Evolutionary conservation across 2,797 vertebrate species (phyloP), one percentile per base, ranked within the genome.

Genomic region (Sebastes minor): DNA sequence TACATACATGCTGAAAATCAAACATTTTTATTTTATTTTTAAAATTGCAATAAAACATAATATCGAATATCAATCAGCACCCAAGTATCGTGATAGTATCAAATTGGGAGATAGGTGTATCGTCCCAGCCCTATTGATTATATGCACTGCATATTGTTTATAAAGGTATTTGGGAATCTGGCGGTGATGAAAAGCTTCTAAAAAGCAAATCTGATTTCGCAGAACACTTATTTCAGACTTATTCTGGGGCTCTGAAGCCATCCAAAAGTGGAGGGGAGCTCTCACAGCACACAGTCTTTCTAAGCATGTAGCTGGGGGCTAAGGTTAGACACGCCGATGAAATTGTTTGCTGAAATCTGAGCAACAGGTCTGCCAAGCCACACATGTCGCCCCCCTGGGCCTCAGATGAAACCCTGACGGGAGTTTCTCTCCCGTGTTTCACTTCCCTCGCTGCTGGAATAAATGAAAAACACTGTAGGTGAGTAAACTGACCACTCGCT

Each of bases 361-460:
- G 25, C 70, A 74, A 72, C 6, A 46, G 27, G 27, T 75, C 78
- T 82, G 78, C 86, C 71, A 83, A 82, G 55, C 71, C 78, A 78
- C 89, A 86, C 74, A 78, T 71, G 71, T 38, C 53, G 60, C 62
- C 71, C 49, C 20, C 1, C 23, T 35, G 55, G 75, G 73, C 61
- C 53, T 77, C 66, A 23, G 27, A 49, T 60, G 14, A 81, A 78
- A 71, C 59, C 65, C 70, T 52, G 62, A 61, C 71, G 30, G 16
- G 55, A 69, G 57, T 35, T 60, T 75, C 32, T 33, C 65, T 77
- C 28, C 61, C 63, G 20, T 53, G 56, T 75, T 83, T 49, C 60
- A 33, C 69, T 5, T 76, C 38, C 59, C 20, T 66, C 60, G 6
- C 60, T 74, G 69, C 56, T 61, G 18, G 10, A 59, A 73, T 63